These are phyloP conservation scores for Orthosia gothica DNA, from an alignment of 2,888 invertebrate genomes.

Conservation along the genomic window DNA sequence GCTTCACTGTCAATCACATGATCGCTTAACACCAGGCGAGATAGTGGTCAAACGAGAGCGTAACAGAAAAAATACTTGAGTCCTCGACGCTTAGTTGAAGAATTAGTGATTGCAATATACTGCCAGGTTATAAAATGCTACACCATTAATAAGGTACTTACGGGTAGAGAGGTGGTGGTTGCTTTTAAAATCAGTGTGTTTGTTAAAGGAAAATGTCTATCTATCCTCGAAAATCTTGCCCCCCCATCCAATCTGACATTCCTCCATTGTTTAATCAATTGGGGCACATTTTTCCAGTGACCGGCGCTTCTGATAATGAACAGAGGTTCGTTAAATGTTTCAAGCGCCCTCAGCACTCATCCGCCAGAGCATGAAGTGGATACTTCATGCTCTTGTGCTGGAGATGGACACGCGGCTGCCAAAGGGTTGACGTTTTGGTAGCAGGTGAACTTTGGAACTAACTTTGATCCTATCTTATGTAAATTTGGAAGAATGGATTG, in stretches of 20 bases:
- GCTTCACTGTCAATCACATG: too few relatives aligned
- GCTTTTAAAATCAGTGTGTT: background rate
- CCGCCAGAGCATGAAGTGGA: background rate
- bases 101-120: too few relatives aligned
- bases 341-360: slow-evolving; percentile 59
- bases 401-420: slow-evolving; percentile 52
- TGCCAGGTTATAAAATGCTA: too few relatives aligned
- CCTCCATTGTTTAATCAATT: slow-evolving; percentile 12
- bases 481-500: too few relatives aligned
- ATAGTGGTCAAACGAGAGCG: too few relatives aligned
- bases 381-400: slow-evolving; percentile 30
- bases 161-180: too few relatives aligned
- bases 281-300: slow-evolving; percentile 38
- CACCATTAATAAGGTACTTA: too few relatives aligned
- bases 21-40: too few relatives aligned
- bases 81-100: too few relatives aligned
- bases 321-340: slow-evolving; percentile 74
- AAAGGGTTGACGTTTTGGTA: slow-evolving; percentile 28
- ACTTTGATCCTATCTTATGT: too few relatives aligned
- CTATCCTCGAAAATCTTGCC: background rate
- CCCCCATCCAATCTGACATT: slow-evolving; percentile 1
- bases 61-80: too few relatives aligned
- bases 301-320: slow-evolving; percentile 46
- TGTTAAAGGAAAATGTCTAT: background rate
- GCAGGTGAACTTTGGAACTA: background rate